Evolutionary conservation across 2,797 vertebrate species (phyloP), one percentile per base, ranked within the genome.

Genomic region (Macroramphosus scolopax): DNA sequence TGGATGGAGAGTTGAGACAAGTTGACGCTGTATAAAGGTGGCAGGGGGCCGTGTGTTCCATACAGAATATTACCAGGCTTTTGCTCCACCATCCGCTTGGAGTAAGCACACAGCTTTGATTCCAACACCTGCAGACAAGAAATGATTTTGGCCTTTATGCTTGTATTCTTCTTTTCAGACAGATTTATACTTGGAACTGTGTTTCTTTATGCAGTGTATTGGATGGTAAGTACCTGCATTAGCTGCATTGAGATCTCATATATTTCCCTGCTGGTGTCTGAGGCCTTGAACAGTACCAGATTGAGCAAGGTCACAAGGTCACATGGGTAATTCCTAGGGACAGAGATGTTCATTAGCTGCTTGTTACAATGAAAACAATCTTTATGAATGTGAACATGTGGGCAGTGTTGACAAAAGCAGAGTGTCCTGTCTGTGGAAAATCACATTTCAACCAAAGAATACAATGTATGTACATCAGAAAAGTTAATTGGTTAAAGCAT

Each of bases 231-330:
- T 89, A 92, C 97, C 94, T 99, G 97, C 95, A 99, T 97, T 57
- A 99, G 91, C 86, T 99, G 96, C 94, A 98, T 97, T 64, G 97
- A 97, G 73, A 99, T 97, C 85, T 99, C 97, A 72, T 99, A 99
- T 63, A 98, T 96, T 74, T 99, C 97, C 73, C 96, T 90, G 90
- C 92, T 97, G 68, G 95, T 97, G 79, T 99, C 96, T 63, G 97
- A 99, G 9, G 97, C 94, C 71, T 98, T 98, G 87, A 99, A 99
- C 12, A 99, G 86, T 51, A 99, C 96, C 55, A 99, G 86, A 81
- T 99, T 99, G 77, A 99, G 86, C 79, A 99, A 81, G 0, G 94
- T 99, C 80, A 99, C 96, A 5, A 98, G 92, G 87, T 99, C 97
- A 83, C 95, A 98, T 24, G 95, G 96, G 72, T 98, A 99, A 85